Conservation (phyloP, 92 coral and sea anemone species). For the Micromussa lordhowensis region DNA sequence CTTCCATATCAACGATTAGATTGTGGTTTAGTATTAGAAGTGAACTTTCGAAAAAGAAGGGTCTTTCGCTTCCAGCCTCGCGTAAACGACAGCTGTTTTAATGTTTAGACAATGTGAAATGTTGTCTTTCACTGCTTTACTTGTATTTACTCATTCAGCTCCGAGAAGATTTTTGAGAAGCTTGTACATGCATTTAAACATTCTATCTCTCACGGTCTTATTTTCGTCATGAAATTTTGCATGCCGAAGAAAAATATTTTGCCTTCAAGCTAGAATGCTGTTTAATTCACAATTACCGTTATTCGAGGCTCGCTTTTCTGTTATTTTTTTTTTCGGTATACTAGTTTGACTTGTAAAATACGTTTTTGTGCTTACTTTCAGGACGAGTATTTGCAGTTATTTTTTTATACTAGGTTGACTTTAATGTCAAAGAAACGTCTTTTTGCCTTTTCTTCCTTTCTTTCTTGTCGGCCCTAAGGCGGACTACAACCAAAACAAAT, state of each 20-base stretch:
- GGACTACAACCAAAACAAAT: constrained; percentile 18
- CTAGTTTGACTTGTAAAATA: neutral
- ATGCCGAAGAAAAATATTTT: neutral
- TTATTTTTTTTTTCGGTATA: neutral
- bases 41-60: neutral
- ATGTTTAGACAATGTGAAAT: constrained; percentile 55
- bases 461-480: constrained; percentile 13
- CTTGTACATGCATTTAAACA: constrained; percentile 26
- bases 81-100: constrained; percentile 29
- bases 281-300: constrained; percentile 12
- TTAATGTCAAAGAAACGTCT: neutral
- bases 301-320: neutral
- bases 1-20: neutral
- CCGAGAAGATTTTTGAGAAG: constrained; percentile 5
- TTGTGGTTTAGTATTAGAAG: neutral
- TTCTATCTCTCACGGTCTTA: neutral
- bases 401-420: neutral
- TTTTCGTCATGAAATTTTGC: neutral
- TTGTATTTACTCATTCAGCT: constrained; percentile 63
- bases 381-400: neutral
- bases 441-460: neutral
- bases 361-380: neutral
- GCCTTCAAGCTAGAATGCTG: neutral
- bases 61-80: constrained; percentile 14
- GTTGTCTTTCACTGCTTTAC: constrained; percentile 57